Percentiles rank a stretch among this genome's conserved stretches.
Evolutionary conservation across 2,113 vertebrate species (phyloP).

Genomic region (Gracilinanus agilis): DNA sequence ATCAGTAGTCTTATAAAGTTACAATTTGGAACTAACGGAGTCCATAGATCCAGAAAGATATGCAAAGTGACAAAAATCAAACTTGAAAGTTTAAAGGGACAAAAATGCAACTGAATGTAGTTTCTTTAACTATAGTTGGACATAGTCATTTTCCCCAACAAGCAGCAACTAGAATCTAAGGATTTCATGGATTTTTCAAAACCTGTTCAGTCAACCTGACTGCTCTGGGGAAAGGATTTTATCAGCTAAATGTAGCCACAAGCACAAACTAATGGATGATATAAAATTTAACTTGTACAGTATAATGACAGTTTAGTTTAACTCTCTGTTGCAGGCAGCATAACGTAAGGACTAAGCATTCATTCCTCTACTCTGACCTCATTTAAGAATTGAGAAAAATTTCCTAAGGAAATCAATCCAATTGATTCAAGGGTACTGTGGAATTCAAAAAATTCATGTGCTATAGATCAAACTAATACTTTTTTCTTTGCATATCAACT

Average conservation of each 20-base stretch:
- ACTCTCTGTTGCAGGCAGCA: constrained; percentile 39
- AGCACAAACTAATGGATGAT: constrained; percentile 68
- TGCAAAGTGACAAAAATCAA: constrained; percentile 71
- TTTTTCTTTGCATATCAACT: neutral
- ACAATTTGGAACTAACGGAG: constrained; percentile 87
- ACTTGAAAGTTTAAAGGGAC: constrained; percentile 64
- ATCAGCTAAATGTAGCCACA: constrained; percentile 73
- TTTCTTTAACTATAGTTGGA: constrained; percentile 11
- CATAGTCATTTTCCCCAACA: constrained; percentile 39
- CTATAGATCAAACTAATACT: constrained; percentile 33
- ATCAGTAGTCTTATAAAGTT: constrained; percentile 84
- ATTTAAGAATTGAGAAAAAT: constrained; percentile 4
- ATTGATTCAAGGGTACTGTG: neutral
- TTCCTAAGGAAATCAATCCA: constrained; percentile 38
- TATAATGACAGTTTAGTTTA: constrained; percentile 20
- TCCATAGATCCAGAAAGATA: constrained; percentile 89
- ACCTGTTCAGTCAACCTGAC: constrained; percentile 45
- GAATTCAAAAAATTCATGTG: neutral
- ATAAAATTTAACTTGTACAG: constrained; percentile 65
- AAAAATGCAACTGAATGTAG: constrained; percentile 62
- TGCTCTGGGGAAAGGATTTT: constrained; percentile 59
- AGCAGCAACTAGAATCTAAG: constrained; percentile 52
- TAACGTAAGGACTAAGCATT: constrained; percentile 12
- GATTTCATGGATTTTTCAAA: constrained; percentile 60
- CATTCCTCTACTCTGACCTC: constrained; percentile 29